phyloP scores from a whole-genome alignment of 2,113 vertebrate genomes.

The Petroica traversi region DNA sequence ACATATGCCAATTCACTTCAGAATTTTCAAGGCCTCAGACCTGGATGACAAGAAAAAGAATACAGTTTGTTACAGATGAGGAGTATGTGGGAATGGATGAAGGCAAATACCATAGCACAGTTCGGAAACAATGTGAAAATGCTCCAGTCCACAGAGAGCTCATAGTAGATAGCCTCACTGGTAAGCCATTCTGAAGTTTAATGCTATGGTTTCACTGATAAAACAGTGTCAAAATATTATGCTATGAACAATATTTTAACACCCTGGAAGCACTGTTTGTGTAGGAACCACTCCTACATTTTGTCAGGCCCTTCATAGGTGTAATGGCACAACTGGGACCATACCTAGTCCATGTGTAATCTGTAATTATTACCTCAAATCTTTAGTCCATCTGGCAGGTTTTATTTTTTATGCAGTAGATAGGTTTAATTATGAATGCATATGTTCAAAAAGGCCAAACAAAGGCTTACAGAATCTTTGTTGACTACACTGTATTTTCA shows the following conservation, averaged over 20 bases:
- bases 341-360: not conserved
- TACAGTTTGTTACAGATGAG: not conserved
- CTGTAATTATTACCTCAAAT: constrained; percentile 22
- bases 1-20: not conserved
- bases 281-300: not conserved
- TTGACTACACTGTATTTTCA: not conserved
- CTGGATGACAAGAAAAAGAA: not conserved
- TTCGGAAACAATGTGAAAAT: not conserved
- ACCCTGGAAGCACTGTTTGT: not conserved
- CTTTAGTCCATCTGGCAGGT: constrained; percentile 20
- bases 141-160: not conserved
- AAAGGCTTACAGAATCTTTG: not conserved
- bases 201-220: not conserved
- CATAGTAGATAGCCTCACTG: not conserved
- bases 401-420: not conserved
- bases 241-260: not conserved
- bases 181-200: not conserved
- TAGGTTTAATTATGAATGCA: not conserved
- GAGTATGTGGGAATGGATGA: not conserved
- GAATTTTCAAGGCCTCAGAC: not conserved
- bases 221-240: not conserved
- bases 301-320: not conserved
- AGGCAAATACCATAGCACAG: not conserved
- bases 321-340: not conserved
- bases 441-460: not conserved